Evolutionary conservation across 2,113 vertebrate genomes (phyloP).

Genomic region (Anhinga anhinga): DNA sequence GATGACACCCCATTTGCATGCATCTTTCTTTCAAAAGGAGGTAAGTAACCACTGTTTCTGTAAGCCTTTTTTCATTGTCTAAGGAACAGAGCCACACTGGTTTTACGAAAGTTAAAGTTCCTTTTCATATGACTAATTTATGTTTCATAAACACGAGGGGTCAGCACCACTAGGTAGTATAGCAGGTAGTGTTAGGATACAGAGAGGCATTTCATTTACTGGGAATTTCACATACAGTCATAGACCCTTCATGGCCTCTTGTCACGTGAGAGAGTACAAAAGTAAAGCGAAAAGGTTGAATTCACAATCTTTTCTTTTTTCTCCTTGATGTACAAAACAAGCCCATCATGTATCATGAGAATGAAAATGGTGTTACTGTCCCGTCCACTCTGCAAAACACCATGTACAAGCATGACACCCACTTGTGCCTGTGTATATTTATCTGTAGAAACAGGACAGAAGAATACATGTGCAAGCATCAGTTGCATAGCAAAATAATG

Average conservation of each 20-base stretch:
- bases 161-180: background rate
- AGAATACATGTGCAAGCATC: background rate
- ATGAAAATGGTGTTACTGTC: background rate
- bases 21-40: background rate
- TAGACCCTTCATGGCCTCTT: background rate
- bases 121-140: background rate
- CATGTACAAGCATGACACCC: background rate
- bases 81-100: background rate
- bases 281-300: background rate
- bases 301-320: background rate
- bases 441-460: background rate
- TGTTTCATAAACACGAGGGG: background rate
- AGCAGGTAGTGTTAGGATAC: background rate
- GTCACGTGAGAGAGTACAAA: background rate
- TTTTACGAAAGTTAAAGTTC: background rate
- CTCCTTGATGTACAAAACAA: background rate
- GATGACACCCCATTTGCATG: background rate
- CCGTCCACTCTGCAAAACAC: background rate
- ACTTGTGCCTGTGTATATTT: background rate
- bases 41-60: background rate
- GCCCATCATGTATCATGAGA: background rate
- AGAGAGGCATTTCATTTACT: background rate
- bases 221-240: background rate
- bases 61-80: background rate
- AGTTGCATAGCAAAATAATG: constrained; percentile 20